These are phyloP conservation scores for Pipra filicauda DNA, from an alignment of 2,113 vertebrate genomes.

Conservation along the genomic window DNA sequence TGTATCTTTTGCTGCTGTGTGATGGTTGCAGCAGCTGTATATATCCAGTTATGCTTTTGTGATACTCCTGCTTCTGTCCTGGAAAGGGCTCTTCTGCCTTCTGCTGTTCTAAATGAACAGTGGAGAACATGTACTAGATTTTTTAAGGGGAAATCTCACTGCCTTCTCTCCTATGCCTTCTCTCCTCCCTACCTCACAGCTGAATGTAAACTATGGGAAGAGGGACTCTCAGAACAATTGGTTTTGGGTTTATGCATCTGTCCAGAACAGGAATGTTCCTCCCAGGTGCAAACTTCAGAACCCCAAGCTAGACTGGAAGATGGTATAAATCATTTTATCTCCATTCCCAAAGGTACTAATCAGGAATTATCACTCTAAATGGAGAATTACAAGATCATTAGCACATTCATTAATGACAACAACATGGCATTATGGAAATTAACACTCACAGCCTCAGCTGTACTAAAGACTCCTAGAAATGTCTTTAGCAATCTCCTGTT, in stretches of 20 bases:
- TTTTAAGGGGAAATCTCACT: not conserved
- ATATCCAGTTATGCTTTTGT: not conserved
- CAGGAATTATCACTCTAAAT: not conserved
- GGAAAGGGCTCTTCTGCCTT: not conserved
- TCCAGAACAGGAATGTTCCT: not conserved
- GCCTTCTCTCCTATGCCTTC: not conserved
- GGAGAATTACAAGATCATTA: constrained; percentile 42
- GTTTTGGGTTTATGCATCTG: not conserved
- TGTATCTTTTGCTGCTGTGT: not conserved
- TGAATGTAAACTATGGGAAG: not conserved
- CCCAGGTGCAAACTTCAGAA: not conserved
- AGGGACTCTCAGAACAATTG: not conserved
- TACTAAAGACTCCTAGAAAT: not conserved
- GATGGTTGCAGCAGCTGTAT: not conserved
- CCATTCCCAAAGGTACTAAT: not conserved
- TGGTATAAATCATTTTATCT: not conserved
- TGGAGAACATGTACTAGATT: not conserved
- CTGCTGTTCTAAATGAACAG: not conserved
- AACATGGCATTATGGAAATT: constrained; percentile 7
- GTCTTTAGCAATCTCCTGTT: not conserved
- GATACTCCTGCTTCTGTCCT: not conserved
- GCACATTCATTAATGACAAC: not conserved
- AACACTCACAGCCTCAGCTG: not conserved
- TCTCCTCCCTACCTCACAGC: not conserved
- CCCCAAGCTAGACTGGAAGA: not conserved